Conservation (phyloP, 2,888 invertebrate species). For the Pycnomerus fuliginosus region DNA sequence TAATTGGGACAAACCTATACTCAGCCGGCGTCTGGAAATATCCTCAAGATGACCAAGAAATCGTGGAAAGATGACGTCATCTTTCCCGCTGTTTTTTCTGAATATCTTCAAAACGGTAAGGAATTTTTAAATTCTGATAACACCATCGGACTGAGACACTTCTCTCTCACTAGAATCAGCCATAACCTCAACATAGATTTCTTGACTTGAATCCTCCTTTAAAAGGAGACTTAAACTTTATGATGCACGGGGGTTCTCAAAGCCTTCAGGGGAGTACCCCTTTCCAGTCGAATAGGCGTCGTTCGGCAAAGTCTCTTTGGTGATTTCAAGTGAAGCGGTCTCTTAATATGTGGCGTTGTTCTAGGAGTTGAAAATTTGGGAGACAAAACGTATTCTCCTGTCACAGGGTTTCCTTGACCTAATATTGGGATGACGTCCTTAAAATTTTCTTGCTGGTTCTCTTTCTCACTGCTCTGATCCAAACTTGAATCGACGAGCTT, state of each 20-base stretch:
- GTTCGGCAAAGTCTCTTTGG: slow-evolving; percentile 58
- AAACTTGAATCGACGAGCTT: slow-evolving; percentile 29
- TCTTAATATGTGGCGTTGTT: slow-evolving; percentile 61
- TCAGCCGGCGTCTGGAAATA: too few relatives aligned
- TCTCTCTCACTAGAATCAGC: too few relatives aligned
- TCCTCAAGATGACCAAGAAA: too few relatives aligned
- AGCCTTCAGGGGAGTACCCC: slow-evolving; percentile 61
- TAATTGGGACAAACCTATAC: too few relatives aligned
- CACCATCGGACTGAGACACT: too few relatives aligned
- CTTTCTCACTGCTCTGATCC: slow-evolving; percentile 3
- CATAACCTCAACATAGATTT: too few relatives aligned
- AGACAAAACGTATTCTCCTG: slow-evolving; percentile 12
- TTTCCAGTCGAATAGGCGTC: slow-evolving; percentile 53
- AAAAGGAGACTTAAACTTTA: slow-evolving; percentile 2
- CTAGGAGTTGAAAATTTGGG: slow-evolving; percentile 30
- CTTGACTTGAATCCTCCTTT: too few relatives aligned
- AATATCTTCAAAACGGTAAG: too few relatives aligned
- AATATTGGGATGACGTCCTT: too few relatives aligned
- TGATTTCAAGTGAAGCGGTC: slow-evolving; percentile 58
- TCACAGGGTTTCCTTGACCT: slow-evolving; percentile 30
- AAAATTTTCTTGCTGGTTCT: slow-evolving; percentile 22
- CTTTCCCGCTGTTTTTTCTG: too few relatives aligned
- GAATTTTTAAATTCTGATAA: too few relatives aligned
- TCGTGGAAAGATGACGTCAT: too few relatives aligned
- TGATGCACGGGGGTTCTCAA: slow-evolving; percentile 13